Evolutionary conservation across 2,888 invertebrate species (phyloP), one percentile per base, ranked within the genome.

Genomic region (Lepas anatifera): DNA sequence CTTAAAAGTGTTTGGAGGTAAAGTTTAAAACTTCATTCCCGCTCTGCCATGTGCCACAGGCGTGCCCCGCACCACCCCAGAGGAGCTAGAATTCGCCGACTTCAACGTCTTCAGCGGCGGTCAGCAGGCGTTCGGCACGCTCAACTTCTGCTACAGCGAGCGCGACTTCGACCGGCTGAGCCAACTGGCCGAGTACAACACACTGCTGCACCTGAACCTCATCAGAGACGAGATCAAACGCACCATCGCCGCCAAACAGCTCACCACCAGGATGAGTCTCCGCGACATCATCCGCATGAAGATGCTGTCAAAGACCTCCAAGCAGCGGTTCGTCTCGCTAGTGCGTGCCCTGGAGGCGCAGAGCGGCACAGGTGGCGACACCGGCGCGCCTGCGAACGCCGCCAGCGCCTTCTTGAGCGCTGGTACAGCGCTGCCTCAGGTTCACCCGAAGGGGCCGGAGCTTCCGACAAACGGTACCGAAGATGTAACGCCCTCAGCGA

Each of bases 121-220:
- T 1, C 74, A 76, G 10, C 77, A 78, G 10, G 77, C 81, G 2
- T 82, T 79, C 74, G 80, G 81, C 11, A 80, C 81, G n/a, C 81
- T 79, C 75, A 81, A 81, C 75, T 81, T 82, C 75, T 78, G 77
- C 48, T 82, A 81, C 75, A 76, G 78, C 1, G 74, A 78, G 41
- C 70, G 75, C 35, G 77, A 78, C 68, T 81, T 81, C 74, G 78
- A 81, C 67, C 76, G 80, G n/a, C 75, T 82, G 43, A 75, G 79
- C n/a, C 73, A 79, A 71, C 76, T 82, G 48, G 79, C 78, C 73
- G 81, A 81, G 74, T 82, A 79, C 74, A 81, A 81, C 75, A 80
- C 80, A 0, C 73, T 78, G 22, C 71, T 76, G n/a, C 77, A 79
- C 70, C 68, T 80, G 39, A 77, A 79, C 46, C 74, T 75, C 8